Evolutionary conservation across 2,888 invertebrate genomes (phyloP).

Genomic region (Drosophila falleni): DNA sequence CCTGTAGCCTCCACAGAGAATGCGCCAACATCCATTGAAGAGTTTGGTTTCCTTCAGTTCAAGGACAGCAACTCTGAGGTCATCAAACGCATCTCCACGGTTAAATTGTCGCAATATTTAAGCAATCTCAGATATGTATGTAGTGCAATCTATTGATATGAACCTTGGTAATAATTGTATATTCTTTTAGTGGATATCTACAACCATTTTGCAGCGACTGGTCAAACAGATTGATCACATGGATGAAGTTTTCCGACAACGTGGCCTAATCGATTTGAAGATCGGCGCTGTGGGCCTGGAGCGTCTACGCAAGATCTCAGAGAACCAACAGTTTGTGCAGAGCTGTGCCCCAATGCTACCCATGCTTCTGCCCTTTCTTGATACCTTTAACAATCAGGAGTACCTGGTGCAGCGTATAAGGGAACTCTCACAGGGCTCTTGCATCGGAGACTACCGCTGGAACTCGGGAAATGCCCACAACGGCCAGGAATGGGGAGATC

Average conservation of each 20-base stretch:
- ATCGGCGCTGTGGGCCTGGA: constrained; percentile 90
- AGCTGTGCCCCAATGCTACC: constrained; percentile 84
- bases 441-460: constrained; percentile 96
- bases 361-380: constrained; percentile 91
- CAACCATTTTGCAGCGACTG: constrained; percentile 92
- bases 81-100: constrained; percentile 86
- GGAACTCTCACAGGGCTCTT: constrained; percentile 93
- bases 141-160: background rate
- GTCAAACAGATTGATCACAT: constrained; percentile 90
- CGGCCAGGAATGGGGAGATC: constrained; percentile 92
- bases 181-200: constrained; percentile 91
- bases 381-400: constrained; percentile 93
- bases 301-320: constrained; percentile 90
- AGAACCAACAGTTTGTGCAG: constrained; percentile 85
- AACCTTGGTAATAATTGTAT: background rate
- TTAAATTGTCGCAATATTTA: constrained; percentile 91
- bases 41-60: constrained; percentile 79
- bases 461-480: constrained; percentile 91
- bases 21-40: constrained; percentile 82
- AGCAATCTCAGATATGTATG: constrained; percentile 91
- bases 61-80: constrained; percentile 84
- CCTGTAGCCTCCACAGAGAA: constrained; percentile 78
- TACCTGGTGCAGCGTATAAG: constrained; percentile 93
- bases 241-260: constrained; percentile 89
- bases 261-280: constrained; percentile 89